These are phyloP conservation scores for Pasiphila rectangulata DNA, from an alignment of 2,888 invertebrate species.

Conservation along the genomic window DNA sequence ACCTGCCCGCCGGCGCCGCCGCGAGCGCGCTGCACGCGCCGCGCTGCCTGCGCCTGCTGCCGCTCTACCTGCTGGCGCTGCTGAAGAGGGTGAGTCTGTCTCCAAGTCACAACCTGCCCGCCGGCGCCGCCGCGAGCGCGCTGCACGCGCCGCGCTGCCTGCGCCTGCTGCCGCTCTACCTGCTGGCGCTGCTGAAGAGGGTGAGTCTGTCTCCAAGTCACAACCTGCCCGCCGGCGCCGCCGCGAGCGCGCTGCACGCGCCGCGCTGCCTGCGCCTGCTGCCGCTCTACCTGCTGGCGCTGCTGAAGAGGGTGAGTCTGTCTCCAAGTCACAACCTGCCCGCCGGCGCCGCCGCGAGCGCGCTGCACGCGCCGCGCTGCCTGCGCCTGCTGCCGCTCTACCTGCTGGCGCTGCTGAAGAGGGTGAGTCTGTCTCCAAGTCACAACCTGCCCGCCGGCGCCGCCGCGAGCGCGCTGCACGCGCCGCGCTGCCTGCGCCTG, in stretches of 20 bases:
- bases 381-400: too few relatives aligned
- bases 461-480: too few relatives aligned
- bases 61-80: constrained; percentile 92
- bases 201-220: constrained; percentile 25
- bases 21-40: neutral
- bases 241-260: neutral
- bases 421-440: too few relatives aligned
- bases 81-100: constrained; percentile 82
- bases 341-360: neutral
- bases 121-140: neutral
- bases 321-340: neutral
- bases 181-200: constrained; percentile 91
- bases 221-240: neutral
- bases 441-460: too few relatives aligned
- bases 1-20: neutral
- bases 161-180: constrained; percentile 91
- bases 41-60: constrained; percentile 82
- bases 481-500: too few relatives aligned
- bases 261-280: constrained; percentile 77
- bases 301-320: constrained; percentile 84
- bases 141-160: neutral
- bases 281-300: constrained; percentile 92
- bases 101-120: neutral
- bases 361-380: neutral
- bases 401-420: too few relatives aligned